Base-by-base conservation (phyloP, 2,888 invertebrate species). In the Stegophylla sp. region DNA sequence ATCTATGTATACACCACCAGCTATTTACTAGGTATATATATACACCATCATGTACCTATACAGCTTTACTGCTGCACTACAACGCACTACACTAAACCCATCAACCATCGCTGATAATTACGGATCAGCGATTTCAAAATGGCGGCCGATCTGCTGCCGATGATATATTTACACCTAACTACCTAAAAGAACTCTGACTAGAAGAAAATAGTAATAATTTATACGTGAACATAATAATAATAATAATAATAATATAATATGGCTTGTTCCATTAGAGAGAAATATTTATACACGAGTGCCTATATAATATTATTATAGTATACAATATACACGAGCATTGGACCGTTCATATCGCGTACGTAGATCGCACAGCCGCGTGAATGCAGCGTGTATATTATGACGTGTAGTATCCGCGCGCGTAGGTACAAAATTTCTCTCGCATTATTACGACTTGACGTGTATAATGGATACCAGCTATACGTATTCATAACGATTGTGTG, bases 31-130 rank as follows among this genome's bases (percentile, higher is more conserved):
- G 3, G 17, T 17, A 43, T 28, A 20, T 43, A 64, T 45, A 43
- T 59, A 43, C 59, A 28, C 20, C 34, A 28, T 41, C 34, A 9
- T 69, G 48, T 34, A 71, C n/a, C n/a, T n/a, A n/a, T n/a, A n/a
- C n/a, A n/a, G n/a, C n/a, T n/a, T n/a, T n/a, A n/a, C n/a, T n/a
- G n/a, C n/a, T n/a, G n/a, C n/a, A n/a, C n/a, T n/a, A n/a, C n/a
- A n/a, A n/a, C n/a, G n/a, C 48, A 74, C 61, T 41, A 43, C 23
- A 48, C 45, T 61, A 63, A 71, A 79, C 79, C 79, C 79, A 79
- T 79, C 79, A 79, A 79, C 79, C 79, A 79, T 79, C 69, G 79
- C 79, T 79, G 79, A 79, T 79, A 79, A 79, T 79, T 79, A 79
- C 71, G 79, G 79, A 79, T 79, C 79, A 79, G 79, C 61, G 79